Percentiles rank a stretch among this genome's conserved stretches.
Conservation (phyloP, 64 coral and sea anemone species). For the Stichodactyla mertensii region DNA sequence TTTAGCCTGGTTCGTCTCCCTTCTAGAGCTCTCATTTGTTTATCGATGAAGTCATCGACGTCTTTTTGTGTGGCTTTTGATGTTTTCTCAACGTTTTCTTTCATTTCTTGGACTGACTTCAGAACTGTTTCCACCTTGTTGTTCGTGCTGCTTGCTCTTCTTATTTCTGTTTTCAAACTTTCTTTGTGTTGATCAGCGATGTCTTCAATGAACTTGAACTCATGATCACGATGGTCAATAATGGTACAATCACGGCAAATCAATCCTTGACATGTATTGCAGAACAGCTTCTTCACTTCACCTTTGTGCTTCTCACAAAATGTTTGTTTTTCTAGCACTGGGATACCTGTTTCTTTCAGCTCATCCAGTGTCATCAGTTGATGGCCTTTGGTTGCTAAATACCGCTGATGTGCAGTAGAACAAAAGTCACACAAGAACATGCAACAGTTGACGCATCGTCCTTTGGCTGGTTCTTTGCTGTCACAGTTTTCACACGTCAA, state of each 20-base stretch:
- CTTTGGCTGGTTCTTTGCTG: too few species aligned
- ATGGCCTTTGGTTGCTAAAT: conserved; percentile 3
- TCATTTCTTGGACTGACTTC: conserved; percentile 9
- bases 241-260: conserved; percentile 60
- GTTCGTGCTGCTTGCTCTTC: not conserved
- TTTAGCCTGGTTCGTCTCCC: not conserved
- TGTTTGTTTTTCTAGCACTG: conserved; percentile 18
- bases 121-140: not conserved
- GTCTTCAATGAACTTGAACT: conserved; percentile 26
- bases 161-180: not conserved
- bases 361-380: conserved; percentile 40
- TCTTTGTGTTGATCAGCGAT: conserved; percentile 26
- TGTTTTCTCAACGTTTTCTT: not conserved
- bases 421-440: not conserved
- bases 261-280: conserved; percentile 37
- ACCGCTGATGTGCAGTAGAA: conserved; percentile 35
- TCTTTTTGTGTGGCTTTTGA: not conserved
- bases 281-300: conserved; percentile 42
- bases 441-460: too few species aligned
- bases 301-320: conserved; percentile 35
- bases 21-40: not conserved
- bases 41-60: not conserved
- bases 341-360: conserved; percentile 19
- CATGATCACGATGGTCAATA: conserved; percentile 51
- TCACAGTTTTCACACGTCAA: too few species aligned